Evolutionary conservation across 2,113 vertebrate genomes (phyloP).

Genomic region (Bambusicola thoracicus): DNA sequence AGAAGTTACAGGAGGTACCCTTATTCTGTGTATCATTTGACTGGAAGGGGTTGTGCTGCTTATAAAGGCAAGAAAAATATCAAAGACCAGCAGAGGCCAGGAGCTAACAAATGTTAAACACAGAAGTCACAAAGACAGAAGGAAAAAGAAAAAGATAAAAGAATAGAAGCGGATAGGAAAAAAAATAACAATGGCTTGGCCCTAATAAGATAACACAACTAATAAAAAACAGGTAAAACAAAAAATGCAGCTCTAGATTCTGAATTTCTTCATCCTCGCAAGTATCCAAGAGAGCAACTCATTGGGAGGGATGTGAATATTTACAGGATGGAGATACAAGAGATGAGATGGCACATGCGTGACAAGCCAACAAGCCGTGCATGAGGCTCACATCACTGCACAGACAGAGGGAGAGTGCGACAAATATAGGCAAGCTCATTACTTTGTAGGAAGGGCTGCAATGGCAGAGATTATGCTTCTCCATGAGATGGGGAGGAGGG

Average conservation of each 20-base stretch:
- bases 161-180: not conserved
- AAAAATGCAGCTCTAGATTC: not conserved
- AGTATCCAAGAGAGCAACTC: not conserved
- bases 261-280: not conserved
- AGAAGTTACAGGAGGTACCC: not conserved
- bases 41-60: not conserved
- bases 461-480: not conserved
- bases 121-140: not conserved
- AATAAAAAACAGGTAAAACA: not conserved
- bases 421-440: not conserved
- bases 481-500: not conserved
- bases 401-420: not conserved
- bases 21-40: not conserved
- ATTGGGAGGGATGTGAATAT: not conserved
- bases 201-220: not conserved
- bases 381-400: not conserved
- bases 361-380: not conserved
- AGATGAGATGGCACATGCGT: not conserved
- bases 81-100: not conserved
- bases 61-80: not conserved
- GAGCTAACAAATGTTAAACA: not conserved
- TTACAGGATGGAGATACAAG: not conserved
- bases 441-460: not conserved
- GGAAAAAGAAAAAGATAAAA: not conserved
- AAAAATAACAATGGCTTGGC: not conserved